Evolutionary conservation across 2,888 invertebrate species (phyloP), one percentile per base, ranked within the genome.

Genomic region (Allophyes oxyacanthae): DNA sequence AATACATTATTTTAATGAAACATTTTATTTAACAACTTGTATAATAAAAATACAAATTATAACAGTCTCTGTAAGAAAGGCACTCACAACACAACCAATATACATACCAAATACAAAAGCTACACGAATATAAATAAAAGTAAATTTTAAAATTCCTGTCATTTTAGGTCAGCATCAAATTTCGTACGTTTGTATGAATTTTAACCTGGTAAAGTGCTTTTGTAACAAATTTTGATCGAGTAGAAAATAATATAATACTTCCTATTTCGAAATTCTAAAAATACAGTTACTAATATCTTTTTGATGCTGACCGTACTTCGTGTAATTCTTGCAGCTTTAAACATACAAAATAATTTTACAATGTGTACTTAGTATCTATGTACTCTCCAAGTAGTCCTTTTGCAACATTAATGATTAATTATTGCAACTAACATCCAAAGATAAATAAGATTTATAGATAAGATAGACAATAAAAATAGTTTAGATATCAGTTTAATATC

Each of bases 1-100:
- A 15, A 6, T 20, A 20, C 4, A 20, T 20, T 20, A 52, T n/a
- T 56, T 32, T 37, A 45, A 45, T 44, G 13, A 58, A 69, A 66
- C 66, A 62, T 76, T 83, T 87, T 85, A 87, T 85, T 86, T 73
- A 90, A 88, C 85, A 87, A 85, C 63, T 75, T 79, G 75, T 82
- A 81, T 81, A 72, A 59, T 72, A 75, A 64, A 72, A 73, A 72
- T 74, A 75, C 70, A 83, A 80, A 78, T 77, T 79, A 83, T 81
- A 89, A 90, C 89, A 92, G 88, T 91, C 88, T 90, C 78, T 77
- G 69, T 76, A 74, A 72, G 59, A 62, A 79, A 84, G 81, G 80
- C 81, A 86, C 84, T 84, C 85, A 84, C 83, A 87, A 88, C 87
- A 87, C 88, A 89, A 88, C 85, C 83, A 57, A 64, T 68, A 64